phyloP scores from a whole-genome alignment of 2,888 invertebrate species.

The Kryphioiulus occultus region DNA sequence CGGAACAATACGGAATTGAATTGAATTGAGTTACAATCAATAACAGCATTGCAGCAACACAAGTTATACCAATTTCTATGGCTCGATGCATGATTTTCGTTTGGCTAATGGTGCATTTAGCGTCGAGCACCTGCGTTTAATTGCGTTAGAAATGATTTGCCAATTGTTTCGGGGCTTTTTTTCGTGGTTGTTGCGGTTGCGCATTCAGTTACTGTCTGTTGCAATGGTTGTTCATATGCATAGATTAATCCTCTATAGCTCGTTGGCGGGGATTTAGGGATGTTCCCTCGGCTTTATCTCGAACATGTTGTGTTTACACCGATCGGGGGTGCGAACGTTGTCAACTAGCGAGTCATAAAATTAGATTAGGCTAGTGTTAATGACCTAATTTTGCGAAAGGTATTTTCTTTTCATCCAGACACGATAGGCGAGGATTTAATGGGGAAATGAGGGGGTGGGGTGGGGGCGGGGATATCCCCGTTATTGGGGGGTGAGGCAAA shows the following conservation, averaged over 20 bases:
- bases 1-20: too few species aligned
- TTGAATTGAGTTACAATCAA: too few species aligned
- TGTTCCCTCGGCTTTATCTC: constrained; percentile 4
- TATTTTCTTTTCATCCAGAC: not conserved
- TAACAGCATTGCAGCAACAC: too few species aligned
- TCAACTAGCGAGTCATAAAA: not conserved
- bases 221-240: not conserved
- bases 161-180: not conserved
- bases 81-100: too few species aligned
- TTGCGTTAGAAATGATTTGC: not conserved
- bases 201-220: not conserved
- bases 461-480: constrained; percentile 5
- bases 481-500: not conserved
- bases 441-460: constrained; percentile 5
- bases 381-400: constrained; percentile 5
- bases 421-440: constrained; percentile 5
- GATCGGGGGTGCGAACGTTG: not conserved
- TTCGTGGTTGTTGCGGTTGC: not conserved
- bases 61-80: too few species aligned
- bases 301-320: constrained; percentile 1
- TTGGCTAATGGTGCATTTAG: too few species aligned
- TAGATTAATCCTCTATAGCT: not conserved
- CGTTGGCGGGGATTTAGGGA: not conserved
- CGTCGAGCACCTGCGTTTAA: not conserved
- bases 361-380: constrained; percentile 5